phyloP scores from a whole-genome alignment of 1,140 invertebrate genomes.

The Lysiphlebus fabarum region DNA sequence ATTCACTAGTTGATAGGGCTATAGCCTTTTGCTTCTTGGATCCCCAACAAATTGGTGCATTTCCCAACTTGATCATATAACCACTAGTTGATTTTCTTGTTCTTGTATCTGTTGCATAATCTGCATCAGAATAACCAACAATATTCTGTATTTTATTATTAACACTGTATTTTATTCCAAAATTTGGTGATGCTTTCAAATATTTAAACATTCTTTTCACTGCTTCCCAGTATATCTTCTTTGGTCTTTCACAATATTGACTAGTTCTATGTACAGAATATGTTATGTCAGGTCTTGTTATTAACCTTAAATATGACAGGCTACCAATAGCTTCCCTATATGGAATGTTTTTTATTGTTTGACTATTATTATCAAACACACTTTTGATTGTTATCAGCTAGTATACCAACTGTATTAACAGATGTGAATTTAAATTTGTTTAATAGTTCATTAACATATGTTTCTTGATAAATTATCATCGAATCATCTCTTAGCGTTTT shows the following conservation, averaged over 20 bases:
- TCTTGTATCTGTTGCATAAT: too few relatives aligned
- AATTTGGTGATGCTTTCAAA: constrained; percentile 36
- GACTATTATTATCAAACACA: constrained; percentile 40
- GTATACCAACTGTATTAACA: constrained; percentile 16
- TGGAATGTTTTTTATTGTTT: constrained; percentile 32
- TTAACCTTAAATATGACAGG: constrained; percentile 39
- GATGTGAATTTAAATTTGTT: constrained; percentile 18
- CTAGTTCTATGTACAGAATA: constrained; percentile 32
- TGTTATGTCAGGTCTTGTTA: constrained; percentile 40
- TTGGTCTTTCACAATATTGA: constrained; percentile 28
- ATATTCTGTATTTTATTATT: too few relatives aligned
- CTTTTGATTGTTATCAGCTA: constrained; percentile 14
- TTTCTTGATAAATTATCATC: constrained; percentile 30
- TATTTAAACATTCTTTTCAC: constrained; percentile 40
- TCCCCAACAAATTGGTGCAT: too few relatives aligned
- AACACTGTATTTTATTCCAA: background rate
- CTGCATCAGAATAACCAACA: too few relatives aligned
- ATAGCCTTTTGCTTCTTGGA: constrained; percentile 21
- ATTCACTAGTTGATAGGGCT: constrained; percentile 41
- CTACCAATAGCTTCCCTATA: constrained; percentile 38
- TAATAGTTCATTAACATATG: constrained; percentile 29
- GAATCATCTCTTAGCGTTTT: constrained; percentile 8
- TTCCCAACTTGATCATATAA: too few relatives aligned
- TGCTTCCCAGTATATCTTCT: constrained; percentile 33
- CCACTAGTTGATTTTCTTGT: too few relatives aligned